Evolutionary conservation across 2,888 invertebrate species (phyloP), one percentile per base, ranked within the genome.

Genomic region (Meta bourneti): DNA sequence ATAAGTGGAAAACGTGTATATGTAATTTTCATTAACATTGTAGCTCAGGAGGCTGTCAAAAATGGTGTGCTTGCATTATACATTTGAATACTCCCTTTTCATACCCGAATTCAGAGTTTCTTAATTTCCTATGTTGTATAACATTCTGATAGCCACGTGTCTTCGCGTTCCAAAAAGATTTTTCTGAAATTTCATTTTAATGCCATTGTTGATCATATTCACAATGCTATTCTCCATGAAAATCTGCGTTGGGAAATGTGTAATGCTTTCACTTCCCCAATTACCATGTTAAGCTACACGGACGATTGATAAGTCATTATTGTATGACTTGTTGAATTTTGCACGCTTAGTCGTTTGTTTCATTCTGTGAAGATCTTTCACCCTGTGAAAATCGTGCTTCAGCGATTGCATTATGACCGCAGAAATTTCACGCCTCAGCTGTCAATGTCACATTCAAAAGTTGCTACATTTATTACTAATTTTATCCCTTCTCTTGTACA

Each of bases 381-480:
- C 72, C 71, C 80, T 72, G 34, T 49, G 52, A 20, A 13, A 74
- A 86, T 19, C 78, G 51, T 84, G 87, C 70, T 71, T 87, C 87
- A 91, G 20, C 51, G 71, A 84, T 72, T 71, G 79, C 51, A 54
- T 54, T 72, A 13, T 72, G 83, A 71, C 90, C 80, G 75, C 81
- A 72, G 74, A 87, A 61, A 87, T 91, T 87, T 91, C 91, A 91
- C 86, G 91, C 91, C 74, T 87, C 79, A 69, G 34, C 82, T 77
- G 77, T 61, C 86, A 91, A 86, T 87, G 91, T 91, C 79, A 91
- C 87, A 51, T 87, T 91, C 87, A 91, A 87, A 77, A 81, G n/a
- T 75, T 72, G 87, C 78, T 9, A 78, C 83, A 83, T 91, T 87
- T 91, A 83, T 91, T 82, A 87, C 78, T 83, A 83, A 87, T 82